Base-by-base conservation (phyloP, 1,140 invertebrate species). In the Heliconius hermathena region DNA sequence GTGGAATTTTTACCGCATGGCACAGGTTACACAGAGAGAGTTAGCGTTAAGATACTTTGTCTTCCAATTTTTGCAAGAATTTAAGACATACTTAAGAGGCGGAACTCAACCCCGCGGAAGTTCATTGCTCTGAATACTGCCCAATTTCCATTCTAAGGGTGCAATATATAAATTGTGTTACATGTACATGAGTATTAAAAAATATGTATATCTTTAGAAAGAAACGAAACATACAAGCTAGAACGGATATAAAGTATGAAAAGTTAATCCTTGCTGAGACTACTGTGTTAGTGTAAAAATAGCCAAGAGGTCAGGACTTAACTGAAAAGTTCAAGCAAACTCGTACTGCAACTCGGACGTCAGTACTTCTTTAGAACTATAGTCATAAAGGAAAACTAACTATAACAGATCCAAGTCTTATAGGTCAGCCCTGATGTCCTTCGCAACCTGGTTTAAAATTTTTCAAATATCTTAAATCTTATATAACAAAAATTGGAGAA, bases 311-410 rank as follows among this genome's bases (percentile, higher is more conserved):
- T 60, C 22, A 66, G 60, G 60, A 26, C 13, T 26, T 66, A 26
- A 66, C 60, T 66, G 22, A 11, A 66, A 66, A 66, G 20, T 66
- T 13, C 60, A 16, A n/a, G 22, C 26, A 66, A 29, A 66, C 60
- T 66, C 60, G 22, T 29, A 66, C 60, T 26, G 60, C 60, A 66
- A 66, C 22, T 66, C n/a, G 60, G 60, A 66, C 11, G 60, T 29
- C 26, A 66, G 60, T 66, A 66, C 9, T 66, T 66, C 60, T 66
- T 66, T 66, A 66, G n/a, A 66, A 66, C 60, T 66, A 29, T 66
- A 26, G 60, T 66, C 60, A 66, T 66, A 66, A 66, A 66, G 60
- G 60, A 66, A 66, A 66, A 66, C 60, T 66, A 66, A 66, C 60
- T 29, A 26, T 16, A 26, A 66, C 60, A 66, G 22, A 66, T n/a